Base-by-base conservation (phyloP, 2,888 invertebrate species). In the Caenorhabditis sinica region DNA sequence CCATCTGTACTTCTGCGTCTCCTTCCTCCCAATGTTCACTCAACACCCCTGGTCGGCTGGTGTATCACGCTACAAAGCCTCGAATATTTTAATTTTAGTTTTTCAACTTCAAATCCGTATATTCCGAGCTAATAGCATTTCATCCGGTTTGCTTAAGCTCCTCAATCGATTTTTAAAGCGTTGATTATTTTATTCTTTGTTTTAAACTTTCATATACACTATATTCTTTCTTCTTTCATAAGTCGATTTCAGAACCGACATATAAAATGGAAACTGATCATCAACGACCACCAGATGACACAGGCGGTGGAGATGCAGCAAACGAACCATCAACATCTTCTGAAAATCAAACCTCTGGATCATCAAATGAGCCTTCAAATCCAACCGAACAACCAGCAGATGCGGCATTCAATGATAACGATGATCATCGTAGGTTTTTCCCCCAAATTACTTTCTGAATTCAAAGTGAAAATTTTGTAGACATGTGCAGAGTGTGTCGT, bases 401-500 rank as follows among this genome's bases (percentile, higher is more conserved):
- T 33, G 30, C 58, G 0, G 40, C 25, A n/a, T 40, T 51, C 51
- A 23, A 53, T 13, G 84, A 80, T 63, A 43, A 66, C 15, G 85
- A 85, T 61, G 85, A 85, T 49, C 69, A 80, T 28, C 68, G 85
- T 85, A 17, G 53, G 85, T 74, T 49, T 51, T 56, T 28, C 20
- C 1, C 13, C 0, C 23, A 56, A 61, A 60, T 15, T n/a, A n/a
- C 20, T 11, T 49, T 25, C 33, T 30, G 15, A 11, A 43, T 43
- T 56, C 11, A 9, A 49, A 20, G 3, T 40, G 23, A 49, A 33
- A 43, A 4, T 17, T 6, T 77, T 73, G 51, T 95, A 93, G 97
- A 97, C 94, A 98, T 99, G 93, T 99, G 98, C 94, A 95, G 98
- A 92, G 98, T 99, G 91, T 98, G 98, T 94, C 95, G 98, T 87